Percentiles rank a stretch among this genome's conserved stretches.
phyloP scores from a whole-genome alignment of 2,888 invertebrate genomes.

The Blastobasis adustella region DNA sequence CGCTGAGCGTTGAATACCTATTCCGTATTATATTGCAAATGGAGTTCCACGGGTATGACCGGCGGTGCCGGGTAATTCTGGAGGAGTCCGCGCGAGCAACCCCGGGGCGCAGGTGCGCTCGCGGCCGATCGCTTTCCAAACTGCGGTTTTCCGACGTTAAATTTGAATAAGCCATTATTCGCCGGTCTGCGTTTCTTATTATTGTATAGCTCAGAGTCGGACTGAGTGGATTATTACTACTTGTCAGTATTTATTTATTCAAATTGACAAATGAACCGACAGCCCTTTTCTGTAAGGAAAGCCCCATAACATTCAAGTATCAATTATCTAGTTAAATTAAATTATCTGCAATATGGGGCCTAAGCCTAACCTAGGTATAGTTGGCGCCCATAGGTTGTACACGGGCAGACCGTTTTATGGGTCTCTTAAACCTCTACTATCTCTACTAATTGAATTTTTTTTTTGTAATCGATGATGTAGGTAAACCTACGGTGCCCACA shows the following conservation, averaged over 20 bases:
- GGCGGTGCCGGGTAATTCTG: background rate
- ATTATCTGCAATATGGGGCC: no score
- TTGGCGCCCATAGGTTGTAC: no score
- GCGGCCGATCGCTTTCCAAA: constrained; percentile 43
- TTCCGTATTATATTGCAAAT: background rate
- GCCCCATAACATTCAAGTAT: no score
- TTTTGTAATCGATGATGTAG: no score
- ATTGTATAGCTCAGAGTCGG: constrained; percentile 12
- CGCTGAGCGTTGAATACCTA: background rate
- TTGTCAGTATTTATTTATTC: background rate
- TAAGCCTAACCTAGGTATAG: no score
- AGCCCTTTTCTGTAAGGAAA: no score
- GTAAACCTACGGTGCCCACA: no score
- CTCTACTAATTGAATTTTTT: no score
- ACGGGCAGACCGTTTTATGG: no score
- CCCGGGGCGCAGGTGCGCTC: constrained; percentile 39
- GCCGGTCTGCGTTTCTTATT: constrained; percentile 18
- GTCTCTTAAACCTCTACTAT: no score
- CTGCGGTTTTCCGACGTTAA: constrained; percentile 49
- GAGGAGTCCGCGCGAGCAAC: background rate
- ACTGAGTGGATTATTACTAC: background rate
- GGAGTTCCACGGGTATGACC: background rate
- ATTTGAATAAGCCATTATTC: constrained; percentile 68
- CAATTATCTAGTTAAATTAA: no score
- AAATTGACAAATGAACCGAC: no score